Conservation (phyloP, 2,888 invertebrate species). For the Spodoptera exigua region DNA sequence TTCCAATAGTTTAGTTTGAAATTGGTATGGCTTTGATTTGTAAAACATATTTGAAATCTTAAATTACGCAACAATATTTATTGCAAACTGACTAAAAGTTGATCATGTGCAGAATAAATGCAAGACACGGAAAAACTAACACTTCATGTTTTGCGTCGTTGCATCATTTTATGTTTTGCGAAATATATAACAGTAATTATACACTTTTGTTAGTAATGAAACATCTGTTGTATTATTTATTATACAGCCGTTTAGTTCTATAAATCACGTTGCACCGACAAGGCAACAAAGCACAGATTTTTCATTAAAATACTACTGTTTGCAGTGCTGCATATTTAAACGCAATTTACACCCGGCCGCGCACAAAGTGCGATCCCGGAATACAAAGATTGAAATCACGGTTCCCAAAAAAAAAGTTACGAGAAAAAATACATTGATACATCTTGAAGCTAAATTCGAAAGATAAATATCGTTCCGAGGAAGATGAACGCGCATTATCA, state of each 20-base stretch:
- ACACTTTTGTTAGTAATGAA: background rate
- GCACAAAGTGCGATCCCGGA: background rate
- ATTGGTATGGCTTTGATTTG: too few relatives aligned
- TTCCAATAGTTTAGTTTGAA: too few relatives aligned
- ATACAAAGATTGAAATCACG: background rate
- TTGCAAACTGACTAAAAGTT: too few relatives aligned
- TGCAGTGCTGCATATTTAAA: slow-evolving; percentile 21
- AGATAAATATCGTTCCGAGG: slow-evolving; percentile 14
- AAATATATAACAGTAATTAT: too few relatives aligned
- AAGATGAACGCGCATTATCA: slow-evolving; percentile 38
- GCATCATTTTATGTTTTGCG: too few relatives aligned
- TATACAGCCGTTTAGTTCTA: background rate
- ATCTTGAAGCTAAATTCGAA: background rate
- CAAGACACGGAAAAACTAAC: too few relatives aligned
- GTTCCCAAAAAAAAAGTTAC: background rate
- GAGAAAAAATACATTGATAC: background rate
- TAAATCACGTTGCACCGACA: slow-evolving; percentile 20
- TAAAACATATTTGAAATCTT: too few relatives aligned
- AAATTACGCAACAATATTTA: too few relatives aligned
- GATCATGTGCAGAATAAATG: too few relatives aligned
- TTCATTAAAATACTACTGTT: slow-evolving; percentile 2
- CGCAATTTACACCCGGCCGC: slow-evolving; percentile 3
- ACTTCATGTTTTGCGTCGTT: too few relatives aligned
- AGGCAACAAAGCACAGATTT: slow-evolving; percentile 1
- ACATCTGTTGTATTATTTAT: slow-evolving; percentile 7